Evolutionary conservation across 2,888 invertebrate genomes (phyloP).

Genomic region (Heliconius erato): DNA sequence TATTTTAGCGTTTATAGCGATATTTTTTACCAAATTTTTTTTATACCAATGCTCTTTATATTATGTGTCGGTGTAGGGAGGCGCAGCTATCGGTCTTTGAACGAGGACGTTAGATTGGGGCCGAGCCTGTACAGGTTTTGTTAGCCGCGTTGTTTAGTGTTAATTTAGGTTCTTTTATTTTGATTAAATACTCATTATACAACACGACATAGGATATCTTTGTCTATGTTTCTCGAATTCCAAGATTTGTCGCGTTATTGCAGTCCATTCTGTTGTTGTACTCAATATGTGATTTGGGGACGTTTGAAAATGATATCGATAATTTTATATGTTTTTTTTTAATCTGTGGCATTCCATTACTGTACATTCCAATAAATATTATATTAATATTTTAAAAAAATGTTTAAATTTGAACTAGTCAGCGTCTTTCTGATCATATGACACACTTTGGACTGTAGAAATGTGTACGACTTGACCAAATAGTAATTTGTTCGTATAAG

Average conservation of each 20-base stretch:
- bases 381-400: background rate
- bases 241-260: background rate
- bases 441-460: conserved; percentile 11
- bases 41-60: conserved; percentile 83
- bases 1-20: conserved; percentile 73
- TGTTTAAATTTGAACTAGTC: background rate
- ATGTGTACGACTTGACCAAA: background rate
- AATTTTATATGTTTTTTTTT: background rate
- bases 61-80: conserved; percentile 61
- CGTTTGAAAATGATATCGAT: background rate
- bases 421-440: background rate
- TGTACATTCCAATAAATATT: conserved; percentile 3
- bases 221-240: conserved; percentile 25
- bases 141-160: conserved; percentile 42
- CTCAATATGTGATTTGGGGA: background rate
- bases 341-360: conserved; percentile 13
- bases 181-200: conserved; percentile 61
- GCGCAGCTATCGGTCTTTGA: conserved; percentile 56
- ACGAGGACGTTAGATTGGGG: conserved; percentile 10
- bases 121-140: conserved; percentile 22
- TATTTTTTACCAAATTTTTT: conserved; percentile 82
- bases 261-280: background rate
- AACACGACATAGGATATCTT: conserved; percentile 57
- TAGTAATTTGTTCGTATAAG: background rate
- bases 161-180: conserved; percentile 49